A percentile compares a stretch with the other conserved stretches of the same genome.
Evolutionary conservation across 2,113 vertebrate genomes (phyloP).

Genomic region (Erythrocercus mccallii): DNA sequence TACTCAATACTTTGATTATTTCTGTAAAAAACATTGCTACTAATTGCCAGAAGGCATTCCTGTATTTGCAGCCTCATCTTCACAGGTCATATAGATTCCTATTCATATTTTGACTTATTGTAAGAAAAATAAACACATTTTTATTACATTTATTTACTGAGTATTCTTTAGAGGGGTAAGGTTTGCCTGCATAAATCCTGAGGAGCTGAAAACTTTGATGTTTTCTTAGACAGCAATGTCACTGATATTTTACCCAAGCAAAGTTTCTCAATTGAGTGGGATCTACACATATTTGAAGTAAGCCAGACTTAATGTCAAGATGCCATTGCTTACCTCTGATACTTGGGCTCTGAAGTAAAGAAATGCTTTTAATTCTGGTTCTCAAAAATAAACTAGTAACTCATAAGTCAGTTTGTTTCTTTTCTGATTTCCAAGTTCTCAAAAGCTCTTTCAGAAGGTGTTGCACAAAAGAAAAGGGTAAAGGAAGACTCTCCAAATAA

Average conservation of each 20-base stretch:
- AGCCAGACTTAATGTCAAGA: not conserved
- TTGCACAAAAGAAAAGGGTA: not conserved
- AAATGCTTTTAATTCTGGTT: not conserved
- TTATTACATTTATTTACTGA: not conserved
- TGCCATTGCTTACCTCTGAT: not conserved
- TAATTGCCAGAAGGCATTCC: not conserved
- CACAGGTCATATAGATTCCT: not conserved
- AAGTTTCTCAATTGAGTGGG: not conserved
- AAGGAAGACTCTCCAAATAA: not conserved
- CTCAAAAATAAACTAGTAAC: not conserved
- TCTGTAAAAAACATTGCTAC: not conserved
- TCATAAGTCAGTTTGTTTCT: not conserved
- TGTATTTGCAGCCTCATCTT: not conserved
- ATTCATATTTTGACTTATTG: not conserved
- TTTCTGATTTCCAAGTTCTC: not conserved
- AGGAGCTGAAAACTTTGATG: not conserved
- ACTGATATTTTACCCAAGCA: not conserved
- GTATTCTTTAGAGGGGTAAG: not conserved
- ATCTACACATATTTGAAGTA: not conserved
- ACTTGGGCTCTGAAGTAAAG: not conserved
- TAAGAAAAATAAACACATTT: not conserved
- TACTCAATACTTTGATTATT: not conserved
- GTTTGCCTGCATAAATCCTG: not conserved
- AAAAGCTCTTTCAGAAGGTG: not conserved
- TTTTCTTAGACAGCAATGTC: not conserved